Conservation (phyloP, 1,140 invertebrate species). For the Druon quercuslanigerum region DNA sequence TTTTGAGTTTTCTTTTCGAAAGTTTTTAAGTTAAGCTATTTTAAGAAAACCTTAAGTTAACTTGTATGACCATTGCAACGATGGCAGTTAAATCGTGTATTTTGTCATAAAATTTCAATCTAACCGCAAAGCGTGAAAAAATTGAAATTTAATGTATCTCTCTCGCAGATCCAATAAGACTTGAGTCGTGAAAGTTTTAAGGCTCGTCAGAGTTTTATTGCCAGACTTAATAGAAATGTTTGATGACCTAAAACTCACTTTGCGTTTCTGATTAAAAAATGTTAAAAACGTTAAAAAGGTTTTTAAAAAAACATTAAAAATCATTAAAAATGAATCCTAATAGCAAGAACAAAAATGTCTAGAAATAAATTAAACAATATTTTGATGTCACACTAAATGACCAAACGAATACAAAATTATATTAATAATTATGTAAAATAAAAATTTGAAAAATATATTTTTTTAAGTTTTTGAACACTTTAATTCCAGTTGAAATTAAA, state of each 20-base stretch:
- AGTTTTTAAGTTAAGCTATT: background rate
- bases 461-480: too few relatives aligned
- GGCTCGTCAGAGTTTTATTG: slow-evolving; percentile 12
- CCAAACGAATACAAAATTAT: too few relatives aligned
- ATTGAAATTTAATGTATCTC: slow-evolving; percentile 2
- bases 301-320: too few relatives aligned
- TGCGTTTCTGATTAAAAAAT: background rate
- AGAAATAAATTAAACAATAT: too few relatives aligned
- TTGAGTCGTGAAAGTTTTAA: slow-evolving; percentile 20
- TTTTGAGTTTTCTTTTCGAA: background rate
- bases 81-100: background rate
- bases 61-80: background rate
- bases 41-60: background rate
- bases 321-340: too few relatives aligned
- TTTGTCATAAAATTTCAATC: slow-evolving; percentile 1
- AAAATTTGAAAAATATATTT: too few relatives aligned
- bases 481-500: too few relatives aligned
- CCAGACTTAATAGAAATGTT: background rate
- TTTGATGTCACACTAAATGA: too few relatives aligned
- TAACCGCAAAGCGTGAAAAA: background rate
- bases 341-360: too few relatives aligned
- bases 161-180: background rate
- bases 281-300: too few relatives aligned
- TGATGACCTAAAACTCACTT: background rate
- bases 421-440: too few relatives aligned